Evolutionary conservation across 2,113 vertebrate species (phyloP), one percentile per base, ranked within the genome.

Genomic region (Catharus bicknelli): DNA sequence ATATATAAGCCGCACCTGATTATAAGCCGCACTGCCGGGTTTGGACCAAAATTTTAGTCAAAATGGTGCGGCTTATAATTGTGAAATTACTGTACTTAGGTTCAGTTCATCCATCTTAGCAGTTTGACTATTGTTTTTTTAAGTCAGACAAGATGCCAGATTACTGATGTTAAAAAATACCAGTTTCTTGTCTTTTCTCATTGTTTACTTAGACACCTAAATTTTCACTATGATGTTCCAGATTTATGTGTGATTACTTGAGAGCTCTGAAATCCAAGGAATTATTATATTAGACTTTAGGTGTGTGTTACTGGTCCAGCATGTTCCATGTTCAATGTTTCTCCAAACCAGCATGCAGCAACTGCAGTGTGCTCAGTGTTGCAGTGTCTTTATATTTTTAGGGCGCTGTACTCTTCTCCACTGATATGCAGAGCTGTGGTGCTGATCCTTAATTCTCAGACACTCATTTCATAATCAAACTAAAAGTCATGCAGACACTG

Each of bases 331-430:
- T 58, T 82, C 43, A 34, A 0, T 50, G 10, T 53, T 90, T 67
- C 75, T 75, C 1, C 2, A 74, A 66, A 45, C 3, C 32, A 78
- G 17, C 17, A 17, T 8, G 15, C 22, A 26, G 19, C 0, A 0
- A 21, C 6, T 54, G 30, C 13, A 23, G 29, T 45, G 5, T 18
- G 5, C 30, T 40, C 22, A 12, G 19, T 43, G 11, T 77, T 77
- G 25, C n/a, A 29, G 5, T 40, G 14, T n/a, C 38, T 53, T 83
- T n/a, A 6, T 53, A 25, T 21, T 40, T 18, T 48, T 74, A 36
- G 38, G 34, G 29, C 51, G 8, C 21, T 61, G 16, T 42, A 22
- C 16, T 54, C 22, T 66, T 74, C n/a, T 75, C 18, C 29, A 20
- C 7, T 40, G 14, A 53, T 25, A 14, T 29, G 13, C 21, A 53